Base-by-base conservation (phyloP, 2,113 vertebrate species). In the Erpornis zantholeuca region DNA sequence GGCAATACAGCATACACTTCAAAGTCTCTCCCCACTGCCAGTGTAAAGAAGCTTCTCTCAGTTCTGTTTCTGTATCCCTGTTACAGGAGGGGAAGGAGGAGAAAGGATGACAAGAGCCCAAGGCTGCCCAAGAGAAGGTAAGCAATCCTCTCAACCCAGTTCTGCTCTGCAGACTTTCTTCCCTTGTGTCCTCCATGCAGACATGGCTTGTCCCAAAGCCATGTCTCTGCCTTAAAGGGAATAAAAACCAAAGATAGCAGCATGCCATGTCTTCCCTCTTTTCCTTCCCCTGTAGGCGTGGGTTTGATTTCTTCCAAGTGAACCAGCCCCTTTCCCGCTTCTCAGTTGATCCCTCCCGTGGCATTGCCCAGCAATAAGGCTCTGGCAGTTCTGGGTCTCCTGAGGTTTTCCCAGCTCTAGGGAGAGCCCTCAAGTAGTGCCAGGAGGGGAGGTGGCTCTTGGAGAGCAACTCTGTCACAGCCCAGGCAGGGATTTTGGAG, bases 21-120 rank as follows among this genome's bases (percentile, higher is more conserved):
- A 38, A 69, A 92, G 69, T 45, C 42, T 76, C 38, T 73, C 47
- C 66, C 68, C 36, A 25, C 56, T 54, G 24, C 38, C 4, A 21
- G 8, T 65, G 42, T 47, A 28, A 73, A 71, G 71, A 68, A 82
- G 18, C 72, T 53, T 56, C 31, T 93, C 78, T 88, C 27, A 75
- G 11, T 82, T 53, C 49, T 94, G 28, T 86, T 35, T 94, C 63
- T 95, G 7, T 97, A 54, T 75, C 94, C 54, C 60, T 95, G 27
- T 96, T 96, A 25, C 72, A 99, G 99, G 98, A 99, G 99, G 97
- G 99, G 99, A 65, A 98, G 99, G 40, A 98, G 99, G 91, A 98
- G 99, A 97, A 99, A 99, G 98, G 99, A 99, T 86, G 99, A 99
- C 94, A 99, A 99, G 98, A 99, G 99, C 50, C 99, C 99, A 21